Base-by-base conservation (phyloP, 2,113 vertebrate genomes). In the Dasyurus viverrinus region DNA sequence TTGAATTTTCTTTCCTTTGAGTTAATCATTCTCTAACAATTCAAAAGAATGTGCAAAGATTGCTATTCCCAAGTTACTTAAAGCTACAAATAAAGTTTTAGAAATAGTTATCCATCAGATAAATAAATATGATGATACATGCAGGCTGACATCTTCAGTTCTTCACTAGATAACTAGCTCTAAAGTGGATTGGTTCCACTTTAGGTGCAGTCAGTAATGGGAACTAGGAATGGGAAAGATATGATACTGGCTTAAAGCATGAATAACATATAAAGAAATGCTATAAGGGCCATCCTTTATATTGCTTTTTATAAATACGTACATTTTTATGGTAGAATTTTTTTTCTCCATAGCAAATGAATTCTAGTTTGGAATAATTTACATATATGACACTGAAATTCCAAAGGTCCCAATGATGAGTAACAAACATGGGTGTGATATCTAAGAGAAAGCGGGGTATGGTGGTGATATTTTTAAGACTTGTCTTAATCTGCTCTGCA, bases 21-120 rank as follows among this genome's bases (percentile, higher is more conserved):
- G 24, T 57, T 2, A 68, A 14, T 68, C 53, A 93, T 54, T 42
- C 52, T 93, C 68, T 48, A 93, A 89, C 89, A 95, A 91, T 57
- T 55, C 54, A 89, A 94, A 90, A 68, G 92, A 95, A 90, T 9
- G 53, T 53, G 47, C 53, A 84, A 93, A 53, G 36, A 53, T 24
- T 92, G 26, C 27, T 93, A 91, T 27, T 47, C 22, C 25, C 8
- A 92, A 1, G 19, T 48, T 68, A 90, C 46, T 91, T 30, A 50
- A 53, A 76, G 92, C 84, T 55, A 55, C 50, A 89, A 55, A 68
- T 8, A 14, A 30, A 95, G 89, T 89, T 55, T 76, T 92, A 26
- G 76, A 93, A 90, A n/a, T 24, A 57, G 6, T 53, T 96, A 53
- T 90, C 52, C n/a, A 92, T 9, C 23, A 30, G n/a, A 84, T 47